These are phyloP conservation scores for Tetrao urogallus DNA, from an alignment of 2,113 vertebrate genomes.

Conservation along the genomic window DNA sequence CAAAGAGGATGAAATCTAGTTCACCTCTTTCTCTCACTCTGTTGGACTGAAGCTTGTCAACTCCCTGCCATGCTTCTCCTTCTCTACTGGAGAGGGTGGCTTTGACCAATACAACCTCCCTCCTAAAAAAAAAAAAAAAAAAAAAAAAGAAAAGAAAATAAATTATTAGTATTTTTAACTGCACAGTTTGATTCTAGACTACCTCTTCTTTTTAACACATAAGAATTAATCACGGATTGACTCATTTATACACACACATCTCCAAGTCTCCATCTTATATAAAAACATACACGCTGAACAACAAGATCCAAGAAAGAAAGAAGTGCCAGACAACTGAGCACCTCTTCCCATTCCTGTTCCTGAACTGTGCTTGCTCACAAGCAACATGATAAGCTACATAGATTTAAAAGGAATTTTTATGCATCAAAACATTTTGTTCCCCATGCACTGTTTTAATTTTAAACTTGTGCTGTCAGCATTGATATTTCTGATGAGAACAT, in stretches of 20 bases:
- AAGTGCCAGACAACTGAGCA: not conserved
- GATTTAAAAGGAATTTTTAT: not conserved
- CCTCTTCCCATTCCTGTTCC: not conserved
- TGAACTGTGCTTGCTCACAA: not conserved
- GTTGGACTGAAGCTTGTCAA: not conserved
- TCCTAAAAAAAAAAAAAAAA: not conserved
- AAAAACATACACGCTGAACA: not conserved
- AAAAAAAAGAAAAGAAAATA: not conserved
- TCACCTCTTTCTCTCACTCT: not conserved
- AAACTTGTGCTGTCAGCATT: conserved; percentile 8
- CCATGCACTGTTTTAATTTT: not conserved
- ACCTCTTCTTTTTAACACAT: not conserved
- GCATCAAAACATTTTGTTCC: not conserved
- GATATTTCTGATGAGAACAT: not conserved
- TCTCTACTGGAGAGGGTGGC: not conserved
- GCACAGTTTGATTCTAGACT: not conserved
- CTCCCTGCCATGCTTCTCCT: not conserved
- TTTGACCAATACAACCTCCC: not conserved
- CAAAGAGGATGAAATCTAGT: not conserved
- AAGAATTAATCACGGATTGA: not conserved
- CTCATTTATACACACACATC: not conserved
- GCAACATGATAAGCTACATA: not conserved
- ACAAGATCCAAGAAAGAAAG: not conserved
- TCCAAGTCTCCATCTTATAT: not conserved
- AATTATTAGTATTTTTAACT: not conserved